Conservation (phyloP, 2,797 vertebrate genomes). For the Tapera naevia region DNA sequence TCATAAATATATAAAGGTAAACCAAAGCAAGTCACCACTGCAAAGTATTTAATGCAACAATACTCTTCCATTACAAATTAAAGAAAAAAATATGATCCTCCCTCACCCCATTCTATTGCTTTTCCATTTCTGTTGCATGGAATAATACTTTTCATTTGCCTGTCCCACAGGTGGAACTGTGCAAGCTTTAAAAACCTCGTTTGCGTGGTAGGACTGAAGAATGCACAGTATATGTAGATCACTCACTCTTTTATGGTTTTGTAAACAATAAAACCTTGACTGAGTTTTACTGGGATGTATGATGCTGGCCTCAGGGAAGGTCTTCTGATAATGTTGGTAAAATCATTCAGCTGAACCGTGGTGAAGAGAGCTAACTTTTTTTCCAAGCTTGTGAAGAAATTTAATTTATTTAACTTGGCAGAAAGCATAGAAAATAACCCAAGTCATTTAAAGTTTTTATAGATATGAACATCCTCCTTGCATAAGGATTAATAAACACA, state of each 20-base stretch:
- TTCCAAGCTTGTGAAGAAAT: neutral
- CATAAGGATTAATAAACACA: neutral
- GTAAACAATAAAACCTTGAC: neutral
- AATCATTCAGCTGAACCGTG: neutral
- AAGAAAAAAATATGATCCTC: neutral
- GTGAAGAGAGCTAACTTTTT: neutral
- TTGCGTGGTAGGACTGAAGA: neutral
- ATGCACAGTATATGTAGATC: neutral
- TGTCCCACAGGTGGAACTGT: neutral
- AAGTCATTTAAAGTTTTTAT: neutral
- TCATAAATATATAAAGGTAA: neutral
- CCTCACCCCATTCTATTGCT: neutral
- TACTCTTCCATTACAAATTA: neutral
- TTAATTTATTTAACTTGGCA: constrained; percentile 15
- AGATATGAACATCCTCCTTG: neutral
- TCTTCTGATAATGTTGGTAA: neutral
- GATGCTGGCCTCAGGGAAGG: neutral
- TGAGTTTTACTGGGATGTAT: neutral
- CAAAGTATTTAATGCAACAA: neutral
- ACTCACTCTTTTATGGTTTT: neutral
- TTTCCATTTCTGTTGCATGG: neutral
- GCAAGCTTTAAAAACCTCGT: neutral
- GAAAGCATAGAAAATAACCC: neutral
- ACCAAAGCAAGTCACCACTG: neutral
- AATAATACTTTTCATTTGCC: neutral